Evolutionary conservation across 2,888 invertebrate species (phyloP), one percentile per base, ranked within the genome.

Genomic region (Thysanoteuthis rhombus): DNA sequence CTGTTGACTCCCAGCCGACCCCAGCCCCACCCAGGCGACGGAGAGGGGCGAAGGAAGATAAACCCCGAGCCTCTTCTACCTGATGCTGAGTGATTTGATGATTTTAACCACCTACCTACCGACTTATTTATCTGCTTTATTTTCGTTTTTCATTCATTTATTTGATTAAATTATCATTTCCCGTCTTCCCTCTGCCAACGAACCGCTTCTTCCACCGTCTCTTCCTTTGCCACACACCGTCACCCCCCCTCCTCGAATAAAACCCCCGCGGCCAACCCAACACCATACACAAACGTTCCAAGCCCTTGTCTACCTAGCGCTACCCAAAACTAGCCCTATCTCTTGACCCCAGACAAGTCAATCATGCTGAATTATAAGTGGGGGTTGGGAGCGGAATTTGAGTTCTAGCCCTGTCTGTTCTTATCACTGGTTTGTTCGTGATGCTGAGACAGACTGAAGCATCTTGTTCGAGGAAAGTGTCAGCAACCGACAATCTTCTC

Each of bases 331-430:
- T 75, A 75, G 75, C 75, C 75, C 75, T 75, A 75, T 75, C 75
- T 75, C 75, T 75, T 75, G 75, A 75, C 75, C 75, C n/a, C 75
- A 75, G 75, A 75, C 75, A 75, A 75, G 75, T 75, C 75, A 75
- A n/a, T 75, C 75, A 75, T 36, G 75, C 36, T 36, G 36, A 75
- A 75, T 75, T 75, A 75, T 75, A n/a, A 36, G n/a, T 19, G 16
- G n/a, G 12, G 32, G 6, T 28, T 32, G 28, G 58, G n/a, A 32
- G 32, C 5, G 75, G 75, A n/a, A 12, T 12, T 8, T 1, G 75
- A n/a, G n/a, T n/a, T n/a, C 75, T n/a, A 75, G 75, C n/a, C 75
- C 75, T 75, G 58, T 28, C 58, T 58, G 10, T n/a, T 75, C 75
- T 75, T 75, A 75, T n/a, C n/a, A 2, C n/a, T 36, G 75, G 36